Conservation (phyloP, 1,140 invertebrate genomes). For the Tetraneura akinire region DNA sequence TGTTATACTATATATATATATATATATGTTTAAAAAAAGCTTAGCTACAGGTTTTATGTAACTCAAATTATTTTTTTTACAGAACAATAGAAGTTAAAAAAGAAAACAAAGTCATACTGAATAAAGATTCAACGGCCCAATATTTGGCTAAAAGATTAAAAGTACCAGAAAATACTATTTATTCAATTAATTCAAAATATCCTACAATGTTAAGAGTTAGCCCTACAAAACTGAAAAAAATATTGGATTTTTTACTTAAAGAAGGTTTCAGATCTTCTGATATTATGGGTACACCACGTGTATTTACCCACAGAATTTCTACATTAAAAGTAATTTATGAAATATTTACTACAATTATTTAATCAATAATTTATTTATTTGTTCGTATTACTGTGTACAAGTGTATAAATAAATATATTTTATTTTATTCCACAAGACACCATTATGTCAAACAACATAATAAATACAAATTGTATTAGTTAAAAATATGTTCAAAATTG, state of each 20-base stretch:
- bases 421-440: no score
- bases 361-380: background rate
- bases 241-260: constrained; percentile 29
- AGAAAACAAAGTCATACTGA: constrained; percentile 7
- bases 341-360: background rate
- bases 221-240: constrained; percentile 32
- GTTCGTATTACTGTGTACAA: no score
- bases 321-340: constrained; percentile 16
- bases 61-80: background rate
- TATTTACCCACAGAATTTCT: constrained; percentile 42
- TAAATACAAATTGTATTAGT: no score
- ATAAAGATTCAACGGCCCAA: constrained; percentile 37
- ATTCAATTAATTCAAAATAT: constrained; percentile 27
- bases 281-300: constrained; percentile 24
- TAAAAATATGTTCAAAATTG: no score
- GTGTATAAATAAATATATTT: no score
- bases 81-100: constrained; percentile 24
- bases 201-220: constrained; percentile 35
- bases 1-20: no score
- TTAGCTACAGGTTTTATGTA: no score
- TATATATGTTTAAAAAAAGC: no score
- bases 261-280: constrained; percentile 3
- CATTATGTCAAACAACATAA: no score
- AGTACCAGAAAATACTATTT: constrained; percentile 1
- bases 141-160: constrained; percentile 36